Base-by-base conservation (phyloP, 2,113 vertebrate species). In the Mormoops blainvillei region DNA sequence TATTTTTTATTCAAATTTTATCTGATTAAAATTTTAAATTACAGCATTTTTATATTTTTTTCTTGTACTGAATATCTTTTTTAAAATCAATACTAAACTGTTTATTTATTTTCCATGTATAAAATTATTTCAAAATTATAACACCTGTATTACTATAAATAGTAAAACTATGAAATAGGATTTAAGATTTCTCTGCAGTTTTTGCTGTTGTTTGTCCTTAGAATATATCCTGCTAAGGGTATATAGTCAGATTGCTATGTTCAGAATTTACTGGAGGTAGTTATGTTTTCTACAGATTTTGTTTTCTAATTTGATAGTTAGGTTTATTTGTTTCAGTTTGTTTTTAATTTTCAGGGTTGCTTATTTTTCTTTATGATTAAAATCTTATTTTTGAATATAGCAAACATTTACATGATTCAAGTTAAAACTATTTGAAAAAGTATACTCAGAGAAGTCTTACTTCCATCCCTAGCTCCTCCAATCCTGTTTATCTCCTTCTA, bases 301-400 rank as follows among this genome's bases (percentile, higher is more conserved):
- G 58, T 88, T 94, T 71, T 10, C 24, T 65, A 48, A 11, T 56
- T 92, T 73, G 65, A 76, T 58, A 73, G 18, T 70, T 73, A 54
- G 28, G 28, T 43, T 82, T 74, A 38, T 93, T 80, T 87, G 24
- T 36, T 96, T 87, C 33, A 33, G 5, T 92, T 81, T 81, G 16
- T 80, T 91, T 82, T 61, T 36, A 24, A 19, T 84, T 84, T 92
- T 78, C 80, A 43, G 31, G 38, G 16, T 88, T 88, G 36, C 43
- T 45, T 74, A 71, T 63, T 91, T 87, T 91, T 87, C n/a, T 83
- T 76, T 68, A 50, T 43, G 54, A 54, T 70, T 96, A 77, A 84
- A 84, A 77, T 88, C 43, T 83, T 54, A 48, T 36, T 71, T 96
- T 88, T 91, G 58, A 83, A 76, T 83, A 45, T n/a, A 10, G 63